Evolutionary conservation across 2,113 vertebrate genomes (phyloP), one percentile per base, ranked within the genome.

Genomic region (Mesembrinibis cayennensis): DNA sequence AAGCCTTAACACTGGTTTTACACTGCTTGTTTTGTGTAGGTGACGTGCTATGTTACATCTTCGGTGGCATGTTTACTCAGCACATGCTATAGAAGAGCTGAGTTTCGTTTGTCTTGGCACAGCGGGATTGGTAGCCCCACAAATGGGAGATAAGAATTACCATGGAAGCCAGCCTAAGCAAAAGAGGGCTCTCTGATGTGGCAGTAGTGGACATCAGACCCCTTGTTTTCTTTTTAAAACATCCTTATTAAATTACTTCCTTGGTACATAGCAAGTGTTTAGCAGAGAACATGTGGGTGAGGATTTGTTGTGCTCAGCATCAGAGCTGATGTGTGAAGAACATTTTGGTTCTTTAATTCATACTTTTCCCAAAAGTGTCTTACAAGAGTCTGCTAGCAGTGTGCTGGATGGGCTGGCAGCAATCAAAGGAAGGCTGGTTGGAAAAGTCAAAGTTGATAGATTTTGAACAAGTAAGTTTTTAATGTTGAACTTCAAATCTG

Each of bases 351-450:
- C n/a, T 71, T 63, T 8, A 65, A 23, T 53, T 61, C 36, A 30
- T 76, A 14, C 30, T 70, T 84, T 76, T 45, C 11, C 44, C 30
- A 15, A 38, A 44, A 76, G 26, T 34, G 3, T 21, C 50, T 59
- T 38, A 2, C 11, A 12, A 14, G 30, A 32, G 52, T 32, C 16
- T 0, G 0, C 26, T 22, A n/a, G 69, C 29, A 3, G 12, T n/a
- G 42, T 74, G 74, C 47, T 90, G 42, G 22, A 5, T 45, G 56
- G 10, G 34, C 50, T 71, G 70, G 30, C 58, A 59, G 70, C 52
- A 34, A 7, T 47, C 26, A 27, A 29, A 69, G 63, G 34, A 10
- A 13, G 5, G 32, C 13, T 71, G 16, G 15, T 52, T 34, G 44
- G 56, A 52, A 78, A 65, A 90, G 58, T 58, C 44, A 16, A 45